Evolutionary conservation across 2,113 vertebrate species (phyloP), one percentile per base, ranked within the genome.

Genomic region (Protobothrops flavoviridis): DNA sequence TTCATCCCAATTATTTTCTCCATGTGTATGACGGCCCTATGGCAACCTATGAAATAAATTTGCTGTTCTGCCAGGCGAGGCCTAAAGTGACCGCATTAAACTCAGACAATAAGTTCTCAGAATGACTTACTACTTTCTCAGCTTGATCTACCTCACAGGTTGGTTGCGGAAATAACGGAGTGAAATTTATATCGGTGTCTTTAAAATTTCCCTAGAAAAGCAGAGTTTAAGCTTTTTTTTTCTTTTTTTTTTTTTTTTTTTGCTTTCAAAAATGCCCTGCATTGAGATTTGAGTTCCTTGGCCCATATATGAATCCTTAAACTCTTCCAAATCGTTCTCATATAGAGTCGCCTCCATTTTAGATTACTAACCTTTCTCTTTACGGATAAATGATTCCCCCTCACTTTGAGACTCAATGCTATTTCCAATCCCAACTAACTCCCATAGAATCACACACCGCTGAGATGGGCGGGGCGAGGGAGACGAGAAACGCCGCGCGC

Each of bases 331-430:
- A 81, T 39, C 74, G 74, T 39, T 43, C 33, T 81, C 17, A 11
- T 12, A 3, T 21, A 81, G 0, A 21, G 74, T 1, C 74, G 24
- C 52, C 50, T 92, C 50, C 87, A 43, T 89, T 69, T 88, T 74
- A 29, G n/a, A 55, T 92, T 69, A 92, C 91, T 55, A 45, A 92
- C 91, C 91, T 92, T 88, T 88, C 61, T 53, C 29, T 26, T 21
- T 50, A n/a, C 45, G 55, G 26, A 53, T 11, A 43, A 89, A 88
- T 9, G 59, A 55, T 11, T 61, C 33, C 86, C 89, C 86, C 59
- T 56, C 59, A 56, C 15, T 55, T 11, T n/a, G 53, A 91, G 13
- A 20, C 39, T 39, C 33, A 85, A 50, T 26, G 45, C 39, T 29
- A 91, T 43, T 50, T 50, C 23, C 85, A 87, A 50, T 52, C 45